Evolutionary conservation across 37 sponge, comb jelly and placozoan genomes (phyloP), one percentile per base, ranked within the genome.

Genomic region (Bolinopsis microptera): DNA sequence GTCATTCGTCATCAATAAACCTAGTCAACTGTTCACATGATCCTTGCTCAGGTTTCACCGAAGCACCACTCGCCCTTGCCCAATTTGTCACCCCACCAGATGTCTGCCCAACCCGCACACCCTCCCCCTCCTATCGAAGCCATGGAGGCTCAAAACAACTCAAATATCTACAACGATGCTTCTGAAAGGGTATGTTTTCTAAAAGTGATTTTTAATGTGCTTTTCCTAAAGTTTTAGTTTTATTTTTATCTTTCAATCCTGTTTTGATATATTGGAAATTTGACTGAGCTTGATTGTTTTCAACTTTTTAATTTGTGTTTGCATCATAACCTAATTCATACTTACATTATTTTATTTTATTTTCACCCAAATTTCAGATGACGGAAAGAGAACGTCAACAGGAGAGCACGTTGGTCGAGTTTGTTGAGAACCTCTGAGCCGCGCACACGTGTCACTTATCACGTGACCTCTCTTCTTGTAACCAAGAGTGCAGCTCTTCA

Each of bases 61-160:
- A 39, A 86, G 61, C 90, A 41, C 41, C 90, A 86, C 90, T 86
- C 90, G 61, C 41, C 90, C 3, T 38, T 86, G 21, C n/a, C 75
- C n/a, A 5, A 28, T 23, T 21, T 28, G 75, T 34, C 90, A 27
- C 90, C 90, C 36, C 90, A 41, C n/a, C 48, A 23, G 26, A n/a
- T 41, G 23, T 28, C 61, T 13, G 23, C 38, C 0, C 75, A 23
- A 9, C 83, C 38, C 83, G 0, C 90, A 13, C 90, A 1, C 61
- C 90, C 26, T 40, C 40, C 41, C 26, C 90, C 90, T 40, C 90
- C 90, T 2, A 13, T 38, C 26, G 21, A 38, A 27, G 1, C 41
- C 61, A 39, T 41, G 90, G 61, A 86, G 61, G 28, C 41, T 35
- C 90, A 35, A 23, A 8, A 77, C 80, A 32, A 32, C 35, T 48